phyloP scores from a whole-genome alignment of 1,140 invertebrate species.

The Zaprionus taronus region DNA sequence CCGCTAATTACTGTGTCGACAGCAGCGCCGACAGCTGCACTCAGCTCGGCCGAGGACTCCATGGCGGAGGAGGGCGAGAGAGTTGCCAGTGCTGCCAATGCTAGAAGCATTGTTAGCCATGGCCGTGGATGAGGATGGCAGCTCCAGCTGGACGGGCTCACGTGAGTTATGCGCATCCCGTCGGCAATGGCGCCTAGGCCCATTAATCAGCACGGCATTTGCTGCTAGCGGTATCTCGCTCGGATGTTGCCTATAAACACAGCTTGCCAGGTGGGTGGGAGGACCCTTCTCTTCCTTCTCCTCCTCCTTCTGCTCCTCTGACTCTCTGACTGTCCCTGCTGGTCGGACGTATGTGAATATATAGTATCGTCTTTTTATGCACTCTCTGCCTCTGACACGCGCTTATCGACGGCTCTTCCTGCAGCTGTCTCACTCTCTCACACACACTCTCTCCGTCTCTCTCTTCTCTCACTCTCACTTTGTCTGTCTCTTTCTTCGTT shows the following conservation, averaged over 20 bases:
- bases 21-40: conserved; percentile 48
- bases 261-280: neutral
- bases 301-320: neutral
- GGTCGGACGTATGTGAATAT: conserved; percentile 45
- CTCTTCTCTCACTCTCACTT: neutral
- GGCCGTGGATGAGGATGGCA: conserved; percentile 11
- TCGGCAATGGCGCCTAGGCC: conserved; percentile 72
- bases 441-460: conserved; percentile 6
- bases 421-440: neutral
- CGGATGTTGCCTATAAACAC: conserved; percentile 46
- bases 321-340: neutral
- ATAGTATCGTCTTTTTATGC: conserved; percentile 71
- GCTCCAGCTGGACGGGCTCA: conserved; percentile 15
- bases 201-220: conserved; percentile 81
- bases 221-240: conserved; percentile 56
- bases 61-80: conserved; percentile 41
- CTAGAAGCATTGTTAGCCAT: conserved; percentile 48
- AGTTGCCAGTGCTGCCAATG: conserved; percentile 44
- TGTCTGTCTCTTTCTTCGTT: conserved; percentile 17
- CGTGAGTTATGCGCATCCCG: conserved; percentile 78
- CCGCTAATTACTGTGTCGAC: conserved; percentile 21
- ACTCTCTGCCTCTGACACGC: conserved; percentile 30
- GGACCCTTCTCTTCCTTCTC: neutral
- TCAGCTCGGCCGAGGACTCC: conserved; percentile 67
- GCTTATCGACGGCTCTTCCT: conserved; percentile 54